Percentiles rank a stretch among this genome's conserved stretches.
These are phyloP conservation scores for Trigoniulus corallinus DNA, from an alignment of 1,140 invertebrate species.

Conservation along the genomic window DNA sequence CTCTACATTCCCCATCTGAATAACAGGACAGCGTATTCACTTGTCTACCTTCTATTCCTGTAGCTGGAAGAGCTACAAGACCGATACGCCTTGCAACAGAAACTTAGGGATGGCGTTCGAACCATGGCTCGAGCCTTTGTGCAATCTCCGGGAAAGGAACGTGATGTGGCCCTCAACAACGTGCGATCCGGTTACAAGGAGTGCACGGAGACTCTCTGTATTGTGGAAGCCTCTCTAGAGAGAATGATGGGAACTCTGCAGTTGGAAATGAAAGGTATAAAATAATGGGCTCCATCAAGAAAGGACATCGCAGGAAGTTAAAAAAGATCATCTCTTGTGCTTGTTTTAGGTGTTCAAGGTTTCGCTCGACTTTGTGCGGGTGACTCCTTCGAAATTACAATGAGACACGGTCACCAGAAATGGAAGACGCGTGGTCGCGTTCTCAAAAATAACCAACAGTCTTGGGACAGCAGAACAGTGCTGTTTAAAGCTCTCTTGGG, in stretches of 20 bases:
- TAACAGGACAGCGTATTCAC: no score
- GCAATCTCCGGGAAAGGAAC: constrained; percentile 28
- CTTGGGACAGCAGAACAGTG: constrained; percentile 33
- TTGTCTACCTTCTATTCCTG: constrained; percentile 4
- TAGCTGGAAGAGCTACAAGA: constrained; percentile 35
- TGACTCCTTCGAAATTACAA: constrained; percentile 42
- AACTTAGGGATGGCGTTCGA: constrained; percentile 31
- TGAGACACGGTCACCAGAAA: constrained; percentile 41
- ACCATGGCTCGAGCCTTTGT: constrained; percentile 34
- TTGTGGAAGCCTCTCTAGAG: constrained; percentile 35
- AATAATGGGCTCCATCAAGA: constrained; percentile 6
- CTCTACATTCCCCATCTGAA: no score
- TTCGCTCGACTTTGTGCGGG: constrained; percentile 42
- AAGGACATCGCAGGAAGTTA: neutral
- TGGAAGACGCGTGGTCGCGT: constrained; percentile 40
- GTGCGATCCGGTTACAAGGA: constrained; percentile 36
- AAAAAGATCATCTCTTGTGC: neutral
- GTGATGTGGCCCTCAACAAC: constrained; percentile 30
- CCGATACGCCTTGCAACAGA: constrained; percentile 31
- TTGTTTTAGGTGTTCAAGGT: constrained; percentile 33
- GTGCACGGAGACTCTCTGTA: constrained; percentile 34
- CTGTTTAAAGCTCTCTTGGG: constrained; percentile 35
- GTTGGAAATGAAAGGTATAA: constrained; percentile 35
- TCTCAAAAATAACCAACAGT: constrained; percentile 34
- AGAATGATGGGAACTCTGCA: constrained; percentile 34